Evolutionary conservation across 2,888 invertebrate species (phyloP).

Genomic region (Schizaphis graminum): DNA sequence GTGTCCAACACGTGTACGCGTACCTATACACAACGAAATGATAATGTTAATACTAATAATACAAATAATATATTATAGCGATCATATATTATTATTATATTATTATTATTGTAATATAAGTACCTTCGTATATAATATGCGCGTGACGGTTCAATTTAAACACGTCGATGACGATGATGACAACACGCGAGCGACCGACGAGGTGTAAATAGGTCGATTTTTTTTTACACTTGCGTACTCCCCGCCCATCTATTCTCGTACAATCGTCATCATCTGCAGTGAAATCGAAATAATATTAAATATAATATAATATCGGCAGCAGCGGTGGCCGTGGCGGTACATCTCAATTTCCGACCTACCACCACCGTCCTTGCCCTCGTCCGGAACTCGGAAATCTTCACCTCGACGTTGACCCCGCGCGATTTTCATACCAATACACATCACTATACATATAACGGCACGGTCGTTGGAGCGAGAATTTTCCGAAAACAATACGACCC

Average conservation of each 20-base stretch:
- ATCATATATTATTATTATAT: background rate
- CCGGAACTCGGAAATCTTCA: background rate
- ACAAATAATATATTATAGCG: background rate
- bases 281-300: background rate
- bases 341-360: background rate
- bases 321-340: background rate
- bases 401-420: background rate
- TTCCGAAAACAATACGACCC: conserved; percentile 24
- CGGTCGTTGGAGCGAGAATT: background rate
- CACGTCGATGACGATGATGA: background rate
- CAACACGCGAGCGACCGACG: background rate
- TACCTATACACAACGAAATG: background rate
- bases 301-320: background rate
- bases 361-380: accelerated
- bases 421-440: background rate
- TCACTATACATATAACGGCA: background rate
- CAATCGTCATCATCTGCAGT: background rate
- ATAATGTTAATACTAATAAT: background rate
- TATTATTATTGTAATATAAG: background rate
- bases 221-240: background rate
- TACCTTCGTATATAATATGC: background rate
- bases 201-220: background rate
- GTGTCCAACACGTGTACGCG: background rate
- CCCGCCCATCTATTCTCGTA: accelerated
- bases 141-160: background rate